These are phyloP conservation scores for Staurois parvus DNA, from an alignment of 2,797 vertebrate species.

Conservation along the genomic window DNA sequence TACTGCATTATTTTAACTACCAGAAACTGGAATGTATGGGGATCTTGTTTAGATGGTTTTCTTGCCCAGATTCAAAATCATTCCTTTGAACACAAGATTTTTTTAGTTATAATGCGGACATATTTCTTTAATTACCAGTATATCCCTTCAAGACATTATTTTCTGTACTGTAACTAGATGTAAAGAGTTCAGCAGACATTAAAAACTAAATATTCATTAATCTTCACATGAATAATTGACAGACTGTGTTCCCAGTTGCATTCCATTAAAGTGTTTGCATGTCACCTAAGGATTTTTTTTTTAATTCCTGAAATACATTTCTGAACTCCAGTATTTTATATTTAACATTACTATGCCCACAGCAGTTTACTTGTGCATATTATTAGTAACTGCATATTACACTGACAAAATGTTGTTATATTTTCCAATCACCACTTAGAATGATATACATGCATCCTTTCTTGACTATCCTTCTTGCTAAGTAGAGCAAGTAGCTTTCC, in stretches of 20 bases:
- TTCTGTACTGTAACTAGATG: not conserved
- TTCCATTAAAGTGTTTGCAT: not conserved
- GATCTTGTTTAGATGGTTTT: not conserved
- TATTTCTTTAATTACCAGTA: not conserved
- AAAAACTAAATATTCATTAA: not conserved
- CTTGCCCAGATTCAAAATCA: not conserved
- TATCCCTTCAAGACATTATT: not conserved
- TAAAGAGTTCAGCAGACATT: not conserved
- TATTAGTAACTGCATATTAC: not conserved
- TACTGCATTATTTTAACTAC: too few relatives aligned
- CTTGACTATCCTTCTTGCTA: too few relatives aligned
- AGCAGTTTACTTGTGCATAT: not conserved
- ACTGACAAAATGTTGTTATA: too few relatives aligned
- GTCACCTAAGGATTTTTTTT: not conserved
- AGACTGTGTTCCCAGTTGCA: not conserved
- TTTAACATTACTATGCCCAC: not conserved
- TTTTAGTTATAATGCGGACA: not conserved
- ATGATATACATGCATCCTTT: not conserved
- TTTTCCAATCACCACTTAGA: not conserved
- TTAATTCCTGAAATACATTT: constrained; percentile 17
- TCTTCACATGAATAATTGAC: constrained; percentile 1
- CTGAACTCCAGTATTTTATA: not conserved
- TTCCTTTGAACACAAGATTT: not conserved
- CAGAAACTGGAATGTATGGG: too few relatives aligned
- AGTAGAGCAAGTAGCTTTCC: too few relatives aligned